Base-by-base conservation (phyloP, 2,113 vertebrate genomes). In the Dipodomys ordii region DNA sequence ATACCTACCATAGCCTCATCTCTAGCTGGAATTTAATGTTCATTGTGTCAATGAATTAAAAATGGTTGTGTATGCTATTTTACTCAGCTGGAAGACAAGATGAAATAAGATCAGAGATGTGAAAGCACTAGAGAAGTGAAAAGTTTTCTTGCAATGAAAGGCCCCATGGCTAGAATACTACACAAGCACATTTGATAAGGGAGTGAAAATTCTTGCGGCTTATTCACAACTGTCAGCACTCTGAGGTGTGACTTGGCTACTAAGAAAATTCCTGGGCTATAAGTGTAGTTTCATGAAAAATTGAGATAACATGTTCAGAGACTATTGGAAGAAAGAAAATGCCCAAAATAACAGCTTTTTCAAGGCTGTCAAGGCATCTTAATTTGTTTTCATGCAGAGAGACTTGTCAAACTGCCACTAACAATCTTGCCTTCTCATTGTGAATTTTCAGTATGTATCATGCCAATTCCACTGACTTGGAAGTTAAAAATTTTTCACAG, bases 311-410 rank as follows among this genome's bases (percentile, higher is more conserved):
- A 73, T 11, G 9, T 68, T 91, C 18, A 5, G 68, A 89, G 80
- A 88, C 91, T 60, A 72, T 4, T 39, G 23, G 72, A 92, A 91
- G 76, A 89, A 84, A 83, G 53, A 87, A 96, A 96, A 92, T 96
- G 83, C 87, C 95, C 78, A 72, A 82, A 88, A 89, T 94, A 90
- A 91, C 89, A 96, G 84, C 65, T 84, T 96, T 93, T 83, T 80
- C 77, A 57, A 83, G 92, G 65, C 91, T 95, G 93, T 95, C 71
- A 91, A 74, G 77, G 62, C 81, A 68, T 88, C 86, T 78, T 91
- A 92, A 94, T 95, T 95, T 95, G 89, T 95, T 94, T 94, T 90
- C 92, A 67, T 76, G 84, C 73, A 76, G 44, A 92, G 35, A 97
- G 44, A 86, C 78, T 92, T 94, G 78, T 86, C 90, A 90, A 71